Evolutionary conservation across 2,888 invertebrate species (phyloP).

Genomic region (Drosophila prolongata): DNA sequence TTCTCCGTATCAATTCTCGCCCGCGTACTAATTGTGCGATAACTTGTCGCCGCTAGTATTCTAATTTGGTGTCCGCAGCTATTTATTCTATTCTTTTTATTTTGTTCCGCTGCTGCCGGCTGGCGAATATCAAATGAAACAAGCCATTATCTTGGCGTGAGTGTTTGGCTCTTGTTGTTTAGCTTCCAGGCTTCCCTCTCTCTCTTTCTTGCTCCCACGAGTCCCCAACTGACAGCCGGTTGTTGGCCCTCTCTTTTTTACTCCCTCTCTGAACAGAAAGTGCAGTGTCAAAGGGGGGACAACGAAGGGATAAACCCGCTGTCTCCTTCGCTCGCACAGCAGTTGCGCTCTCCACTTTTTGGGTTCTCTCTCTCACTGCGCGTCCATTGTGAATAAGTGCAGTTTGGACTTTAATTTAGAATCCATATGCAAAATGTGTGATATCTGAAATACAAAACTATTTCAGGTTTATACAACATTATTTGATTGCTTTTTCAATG

Average conservation of each 20-base stretch:
- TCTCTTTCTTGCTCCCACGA: conserved; percentile 3
- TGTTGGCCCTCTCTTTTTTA: conserved; percentile 9
- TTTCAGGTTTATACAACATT: neutral
- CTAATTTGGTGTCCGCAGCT: conserved; percentile 20
- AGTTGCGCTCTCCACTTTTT: conserved; percentile 1
- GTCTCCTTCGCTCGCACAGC: conserved; percentile 1
- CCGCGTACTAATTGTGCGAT: conserved; percentile 59
- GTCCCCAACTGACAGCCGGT: conserved; percentile 16
- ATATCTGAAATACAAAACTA: conserved; percentile 10
- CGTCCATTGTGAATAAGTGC: conserved; percentile 6
- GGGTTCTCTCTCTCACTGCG: conserved; percentile 8
- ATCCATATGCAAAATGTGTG: neutral
- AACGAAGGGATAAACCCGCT: neutral
- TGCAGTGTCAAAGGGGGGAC: conserved; percentile 2
- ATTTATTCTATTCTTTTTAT: neutral
- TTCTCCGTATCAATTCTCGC: conserved; percentile 49
- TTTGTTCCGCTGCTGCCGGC: conserved; percentile 48
- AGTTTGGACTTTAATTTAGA: conserved; percentile 18
- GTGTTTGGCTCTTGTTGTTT: conserved; percentile 50
- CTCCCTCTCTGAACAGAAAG: conserved; percentile 5
- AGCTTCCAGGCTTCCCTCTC: conserved; percentile 54
- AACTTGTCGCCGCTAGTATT: conserved; percentile 57
- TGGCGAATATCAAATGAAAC: conserved; percentile 65
- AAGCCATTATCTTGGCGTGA: conserved; percentile 55
- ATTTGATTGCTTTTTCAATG: neutral